Percentiles rank a stretch among this genome's conserved stretches.
Conservation (phyloP, 2,113 vertebrate species). For the Corvus moneduloides region DNA sequence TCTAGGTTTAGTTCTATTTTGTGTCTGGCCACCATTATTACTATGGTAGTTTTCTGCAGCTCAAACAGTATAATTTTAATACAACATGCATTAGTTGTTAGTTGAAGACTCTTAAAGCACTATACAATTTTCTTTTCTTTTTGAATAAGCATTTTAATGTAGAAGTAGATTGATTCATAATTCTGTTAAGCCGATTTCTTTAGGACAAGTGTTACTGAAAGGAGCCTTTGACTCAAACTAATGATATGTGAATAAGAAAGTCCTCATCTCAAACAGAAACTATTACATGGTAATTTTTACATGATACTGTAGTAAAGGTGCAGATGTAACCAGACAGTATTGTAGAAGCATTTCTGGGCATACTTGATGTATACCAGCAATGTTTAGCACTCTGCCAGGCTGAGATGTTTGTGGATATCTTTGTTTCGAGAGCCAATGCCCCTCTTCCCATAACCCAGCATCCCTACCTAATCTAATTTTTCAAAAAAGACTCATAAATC, state of each 20-base stretch:
- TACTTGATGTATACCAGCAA: neutral
- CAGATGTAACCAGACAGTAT: neutral
- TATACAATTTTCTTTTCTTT: neutral
- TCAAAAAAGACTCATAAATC: neutral
- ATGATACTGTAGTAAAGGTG: neutral
- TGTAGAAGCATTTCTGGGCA: neutral
- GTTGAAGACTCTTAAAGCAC: neutral
- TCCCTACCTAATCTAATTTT: neutral
- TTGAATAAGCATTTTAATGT: neutral
- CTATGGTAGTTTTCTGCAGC: neutral
- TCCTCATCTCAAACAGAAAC: neutral
- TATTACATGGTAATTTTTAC: neutral
- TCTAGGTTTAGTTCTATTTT: constrained; percentile 44
- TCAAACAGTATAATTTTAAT: neutral
- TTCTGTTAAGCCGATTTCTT: neutral
- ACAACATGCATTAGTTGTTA: neutral
- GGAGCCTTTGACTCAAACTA: neutral
- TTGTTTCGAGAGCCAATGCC: neutral
- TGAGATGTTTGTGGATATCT: neutral
- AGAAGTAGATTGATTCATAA: neutral
- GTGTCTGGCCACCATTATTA: constrained; percentile 2
- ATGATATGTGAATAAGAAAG: neutral
- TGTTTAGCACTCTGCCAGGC: neutral
- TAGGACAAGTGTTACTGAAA: neutral
- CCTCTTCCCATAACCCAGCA: neutral